Evolutionary conservation across 2,888 invertebrate species (phyloP), one percentile per base, ranked within the genome.

Genomic region (Cephonodes hylas): DNA sequence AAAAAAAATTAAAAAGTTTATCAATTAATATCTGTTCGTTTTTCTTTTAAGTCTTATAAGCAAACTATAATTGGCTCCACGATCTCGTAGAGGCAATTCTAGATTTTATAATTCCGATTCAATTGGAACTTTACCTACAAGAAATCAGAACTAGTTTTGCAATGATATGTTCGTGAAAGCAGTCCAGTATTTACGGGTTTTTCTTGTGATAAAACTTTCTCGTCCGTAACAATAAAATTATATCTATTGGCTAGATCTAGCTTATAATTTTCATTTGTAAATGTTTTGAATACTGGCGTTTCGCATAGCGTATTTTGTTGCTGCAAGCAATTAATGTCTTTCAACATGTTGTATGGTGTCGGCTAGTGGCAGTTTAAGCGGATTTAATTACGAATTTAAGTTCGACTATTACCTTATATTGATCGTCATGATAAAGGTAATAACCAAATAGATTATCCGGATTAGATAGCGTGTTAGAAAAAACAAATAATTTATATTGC

Each of bases 131-230:
- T 68, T 64, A n/a, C n/a, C n/a, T n/a, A 65, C 70, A 77, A 75
- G 79, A 79, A 77, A 77, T 77, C 72, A 58, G 65, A 79, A 79
- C 79, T 63, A 70, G 77, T 77, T 75, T 72, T 42, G 64, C 68
- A 70, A 72, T 72, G 72, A 71, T 59, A 69, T 27, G 27, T 62
- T 73, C 65, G 72, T 69, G 81, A 82, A 81, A 81, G 82, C 73
- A 15, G 53, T 53, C 31, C 7, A 31, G 10, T 31, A 38, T 38
- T 7, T 53, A 3, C 27, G 18, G 20, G 20, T 22, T 53, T 10
- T 53, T 8, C 18, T 53, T 10, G 8, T 3, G 27, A 15, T 7
- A 20, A 13, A 46, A 5, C 4, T 27, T 15, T 13, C 23, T 46
- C 10, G 13, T 4, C 10, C n/a, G n/a, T 3, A n/a, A 3, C n/a